phyloP scores from a whole-genome alignment of 2,113 vertebrate species.

The Dendrocopos noguchii region DNA sequence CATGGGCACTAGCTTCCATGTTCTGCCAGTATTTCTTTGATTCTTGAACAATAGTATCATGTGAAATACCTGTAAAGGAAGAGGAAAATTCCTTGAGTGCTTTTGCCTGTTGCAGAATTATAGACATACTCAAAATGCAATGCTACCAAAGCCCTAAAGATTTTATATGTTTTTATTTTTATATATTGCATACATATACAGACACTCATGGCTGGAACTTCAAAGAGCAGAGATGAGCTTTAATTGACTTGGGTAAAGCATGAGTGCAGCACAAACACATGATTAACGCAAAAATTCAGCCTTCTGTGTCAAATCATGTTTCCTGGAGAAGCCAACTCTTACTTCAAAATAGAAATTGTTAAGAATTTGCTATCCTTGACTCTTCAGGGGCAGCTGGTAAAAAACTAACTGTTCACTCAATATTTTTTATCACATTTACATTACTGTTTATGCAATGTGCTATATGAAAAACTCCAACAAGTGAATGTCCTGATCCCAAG shows the following conservation, averaged over 20 bases:
- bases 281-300: background rate
- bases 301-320: background rate
- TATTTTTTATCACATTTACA: background rate
- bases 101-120: background rate
- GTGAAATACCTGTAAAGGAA: slow-evolving; percentile 84
- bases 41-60: slow-evolving; percentile 91
- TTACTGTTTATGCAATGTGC: background rate
- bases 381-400: background rate
- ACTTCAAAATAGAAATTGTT: background rate
- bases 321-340: background rate
- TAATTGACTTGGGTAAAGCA: background rate
- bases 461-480: background rate
- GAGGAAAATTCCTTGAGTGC: background rate
- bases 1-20: slow-evolving; percentile 78
- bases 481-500: background rate
- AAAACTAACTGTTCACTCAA: background rate
- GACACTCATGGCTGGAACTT: background rate
- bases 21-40: slow-evolving; percentile 88
- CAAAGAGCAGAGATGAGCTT: background rate
- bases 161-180: background rate
- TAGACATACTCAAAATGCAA: background rate
- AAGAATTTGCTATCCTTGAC: background rate
- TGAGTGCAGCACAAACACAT: background rate
- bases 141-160: background rate
- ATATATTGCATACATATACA: background rate